Evolutionary conservation across 2,113 vertebrate genomes (phyloP).

Genomic region (Rhinopomastus cyanomelas): DNA sequence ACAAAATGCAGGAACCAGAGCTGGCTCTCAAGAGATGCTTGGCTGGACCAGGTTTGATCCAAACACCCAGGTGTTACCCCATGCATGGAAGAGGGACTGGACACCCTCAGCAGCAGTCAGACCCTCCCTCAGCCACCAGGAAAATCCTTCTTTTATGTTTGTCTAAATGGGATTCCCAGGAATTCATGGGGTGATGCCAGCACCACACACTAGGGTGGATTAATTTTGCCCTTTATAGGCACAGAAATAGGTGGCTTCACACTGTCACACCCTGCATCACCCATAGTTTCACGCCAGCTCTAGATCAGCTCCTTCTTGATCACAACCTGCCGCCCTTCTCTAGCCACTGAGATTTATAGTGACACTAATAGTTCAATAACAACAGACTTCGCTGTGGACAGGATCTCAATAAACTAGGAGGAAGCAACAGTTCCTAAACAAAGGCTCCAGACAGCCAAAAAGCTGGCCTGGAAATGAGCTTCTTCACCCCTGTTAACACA

Average conservation of each 20-base stretch:
- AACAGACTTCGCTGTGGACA: conserved; percentile 26
- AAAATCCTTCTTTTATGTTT: conserved; percentile 48
- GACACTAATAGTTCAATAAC: conserved; percentile 55
- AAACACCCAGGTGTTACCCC: neutral
- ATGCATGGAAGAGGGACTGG: neutral
- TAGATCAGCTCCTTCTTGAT: conserved; percentile 60
- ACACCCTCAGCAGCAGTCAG: neutral
- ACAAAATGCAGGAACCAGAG: neutral
- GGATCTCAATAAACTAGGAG: conserved; percentile 52
- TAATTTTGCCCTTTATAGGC: conserved; percentile 60
- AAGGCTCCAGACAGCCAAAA: conserved; percentile 41
- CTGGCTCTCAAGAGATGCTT: neutral
- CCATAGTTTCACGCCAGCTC: conserved; percentile 46
- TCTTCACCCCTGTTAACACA: conserved; percentile 15
- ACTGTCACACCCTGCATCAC: conserved; percentile 40
- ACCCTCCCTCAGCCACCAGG: neutral
- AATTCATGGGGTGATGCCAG: conserved; percentile 1
- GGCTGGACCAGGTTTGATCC: neutral
- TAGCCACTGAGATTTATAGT: conserved; percentile 39
- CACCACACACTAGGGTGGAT: conserved; percentile 12
- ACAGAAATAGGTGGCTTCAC: conserved; percentile 41
- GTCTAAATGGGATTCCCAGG: conserved; percentile 48
- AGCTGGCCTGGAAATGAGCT: conserved; percentile 41
- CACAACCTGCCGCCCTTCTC: conserved; percentile 51
- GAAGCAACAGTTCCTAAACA: conserved; percentile 47